Evolutionary conservation across 2,113 vertebrate genomes (phyloP), one percentile per base, ranked within the genome.

Genomic region (Pagrus major): DNA sequence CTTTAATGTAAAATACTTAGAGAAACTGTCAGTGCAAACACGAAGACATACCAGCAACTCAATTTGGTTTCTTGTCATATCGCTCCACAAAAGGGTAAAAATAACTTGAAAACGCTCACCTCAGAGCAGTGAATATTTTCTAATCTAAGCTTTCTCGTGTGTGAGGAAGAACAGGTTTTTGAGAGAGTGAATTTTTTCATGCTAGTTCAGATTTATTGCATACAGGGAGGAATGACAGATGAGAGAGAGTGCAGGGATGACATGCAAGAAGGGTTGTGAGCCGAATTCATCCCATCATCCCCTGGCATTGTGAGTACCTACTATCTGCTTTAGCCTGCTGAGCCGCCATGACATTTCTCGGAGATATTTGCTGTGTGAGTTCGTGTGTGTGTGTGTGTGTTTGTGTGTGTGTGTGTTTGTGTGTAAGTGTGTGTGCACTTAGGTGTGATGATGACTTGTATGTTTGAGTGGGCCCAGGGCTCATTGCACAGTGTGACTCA

Each of bases 401-500:
- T 4, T 49, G 60, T 27, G 23, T 52, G n/a, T 37, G 4, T 67
- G 33, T 31, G 23, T 54, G 52, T 42, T 72, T 64, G 51, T 64
- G 54, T 85, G 69, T 78, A 42, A 58, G 37, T 64, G 37, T 68
- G 41, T 46, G 70, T 35, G 35, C 47, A 1, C 55, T 54, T 66
- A 75, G 46, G 56, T 89, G 72, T 68, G 80, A 81, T 79, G 78
- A 69, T 80, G 83, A 75, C 44, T 66, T 76, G 46, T 42, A 52
- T 78, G 78, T 83, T 39, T 74, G 78, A 76, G 78, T 85, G 86
- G 76, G 79, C 81, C 65, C 2, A 18, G 37, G 73, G 58, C 80
- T 83, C 78, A 41, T 60, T 76, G 76, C 76, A 70, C 74, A 71
- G 64, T 66, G 72, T 87, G 84, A 88, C 73, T 89, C 86, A 79